A percentile compares a stretch with the other conserved stretches of the same genome.
Conservation (phyloP, 2,113 vertebrate species). For the Anguilla rostrata region DNA sequence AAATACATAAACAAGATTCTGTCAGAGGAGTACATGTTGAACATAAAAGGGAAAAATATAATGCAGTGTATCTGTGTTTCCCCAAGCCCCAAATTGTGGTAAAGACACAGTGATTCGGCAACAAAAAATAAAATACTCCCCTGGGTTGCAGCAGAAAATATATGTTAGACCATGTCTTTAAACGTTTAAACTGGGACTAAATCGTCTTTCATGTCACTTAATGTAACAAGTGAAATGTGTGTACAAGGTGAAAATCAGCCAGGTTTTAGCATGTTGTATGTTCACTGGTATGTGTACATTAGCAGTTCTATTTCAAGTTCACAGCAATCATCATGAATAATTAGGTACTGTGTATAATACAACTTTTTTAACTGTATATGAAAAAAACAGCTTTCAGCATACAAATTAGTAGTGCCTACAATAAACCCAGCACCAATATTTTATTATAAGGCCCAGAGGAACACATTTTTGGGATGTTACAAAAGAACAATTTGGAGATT, state of each 20-base stretch:
- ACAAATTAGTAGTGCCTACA: not conserved
- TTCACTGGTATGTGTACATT: no score
- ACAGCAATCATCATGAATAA: no score
- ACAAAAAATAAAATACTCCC: not conserved
- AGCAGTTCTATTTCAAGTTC: no score
- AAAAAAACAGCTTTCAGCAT: no score
- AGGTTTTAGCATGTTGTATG: no score
- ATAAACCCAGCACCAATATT: not conserved
- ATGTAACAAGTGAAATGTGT: not conserved
- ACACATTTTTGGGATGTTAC: not conserved
- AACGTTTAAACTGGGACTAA: not conserved
- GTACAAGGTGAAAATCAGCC: not conserved
- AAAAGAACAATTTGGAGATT: not conserved
- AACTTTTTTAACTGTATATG: no score
- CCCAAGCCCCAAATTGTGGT: not conserved
- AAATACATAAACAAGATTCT: not conserved
- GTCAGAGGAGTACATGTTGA: not conserved
- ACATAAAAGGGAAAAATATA: constrained; percentile 2
- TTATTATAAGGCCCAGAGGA: not conserved
- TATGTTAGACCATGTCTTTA: not conserved
- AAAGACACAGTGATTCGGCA: not conserved
- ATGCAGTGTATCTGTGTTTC: not conserved
- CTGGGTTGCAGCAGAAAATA: not conserved
- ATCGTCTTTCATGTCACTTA: not conserved
- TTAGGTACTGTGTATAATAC: no score